A percentile compares a stretch with the other conserved stretches of the same genome.
phyloP scores from a whole-genome alignment of 2,888 invertebrate genomes.

The Saturnia japonica region DNA sequence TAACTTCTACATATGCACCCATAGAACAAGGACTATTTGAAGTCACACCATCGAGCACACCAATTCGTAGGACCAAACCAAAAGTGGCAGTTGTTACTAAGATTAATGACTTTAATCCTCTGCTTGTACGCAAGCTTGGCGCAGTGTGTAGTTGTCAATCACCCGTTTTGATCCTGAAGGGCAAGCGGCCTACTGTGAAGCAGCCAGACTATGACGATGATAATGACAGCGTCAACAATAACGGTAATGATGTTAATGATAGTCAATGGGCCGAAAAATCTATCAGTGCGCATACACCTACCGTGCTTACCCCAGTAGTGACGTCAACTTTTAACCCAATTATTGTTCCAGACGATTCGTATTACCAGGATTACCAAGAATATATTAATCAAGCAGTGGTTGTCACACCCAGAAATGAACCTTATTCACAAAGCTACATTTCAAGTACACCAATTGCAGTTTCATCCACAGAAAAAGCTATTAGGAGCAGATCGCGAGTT shows the following conservation, averaged over 20 bases:
- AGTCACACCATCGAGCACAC: slow-evolving; percentile 56
- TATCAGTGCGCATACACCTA: slow-evolving; percentile 41
- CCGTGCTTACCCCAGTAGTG: slow-evolving; percentile 54
- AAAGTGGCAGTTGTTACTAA: slow-evolving; percentile 84
- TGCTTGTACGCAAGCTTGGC: slow-evolving; percentile 86
- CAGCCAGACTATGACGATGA: slow-evolving; percentile 55
- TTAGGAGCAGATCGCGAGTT: slow-evolving; percentile 61
- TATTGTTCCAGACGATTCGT: slow-evolving; percentile 76
- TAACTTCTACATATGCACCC: slow-evolving; percentile 61
- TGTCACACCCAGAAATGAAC: slow-evolving; percentile 50
- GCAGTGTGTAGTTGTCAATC: slow-evolving; percentile 88
- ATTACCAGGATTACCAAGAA: slow-evolving; percentile 71
- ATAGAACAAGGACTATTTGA: slow-evolving; percentile 66
- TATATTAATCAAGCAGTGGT: slow-evolving; percentile 51
- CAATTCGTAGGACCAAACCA: slow-evolving; percentile 65
- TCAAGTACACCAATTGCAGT: slow-evolving; percentile 57
- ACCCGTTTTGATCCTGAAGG: slow-evolving; percentile 77
- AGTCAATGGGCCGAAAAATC: slow-evolving; percentile 55
- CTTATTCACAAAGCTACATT: slow-evolving; percentile 51
- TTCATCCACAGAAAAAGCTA: slow-evolving; percentile 57
- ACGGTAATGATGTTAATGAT: slow-evolving; percentile 57
- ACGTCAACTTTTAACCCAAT: slow-evolving; percentile 73
- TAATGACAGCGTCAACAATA: slow-evolving; percentile 54
- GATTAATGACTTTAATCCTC: slow-evolving; percentile 87
- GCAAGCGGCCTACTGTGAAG: slow-evolving; percentile 63